These are phyloP conservation scores for Lysiphlebus fabarum DNA, from an alignment of 1,140 invertebrate genomes.

Conservation along the genomic window DNA sequence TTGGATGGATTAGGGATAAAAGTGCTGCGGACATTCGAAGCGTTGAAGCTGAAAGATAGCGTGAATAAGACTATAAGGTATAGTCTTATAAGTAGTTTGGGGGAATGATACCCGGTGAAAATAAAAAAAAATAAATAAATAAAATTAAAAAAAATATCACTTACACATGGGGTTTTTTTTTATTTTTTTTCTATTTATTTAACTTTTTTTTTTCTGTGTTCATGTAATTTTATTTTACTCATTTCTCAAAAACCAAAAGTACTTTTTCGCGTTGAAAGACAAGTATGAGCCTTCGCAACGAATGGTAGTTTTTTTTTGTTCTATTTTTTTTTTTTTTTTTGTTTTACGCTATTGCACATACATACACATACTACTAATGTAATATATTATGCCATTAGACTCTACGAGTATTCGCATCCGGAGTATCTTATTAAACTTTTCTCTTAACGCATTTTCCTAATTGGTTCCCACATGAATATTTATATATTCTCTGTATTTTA, in stretches of 20 bases:
- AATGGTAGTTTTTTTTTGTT: slow-evolving; percentile 13
- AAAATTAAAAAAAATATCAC: too few species aligned
- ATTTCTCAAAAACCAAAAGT: slow-evolving; percentile 4
- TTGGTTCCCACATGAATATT: slow-evolving; percentile 29
- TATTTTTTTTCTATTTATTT: background rate
- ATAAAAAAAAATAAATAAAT: too few species aligned
- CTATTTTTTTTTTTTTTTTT: slow-evolving; percentile 8
- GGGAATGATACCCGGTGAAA: background rate
- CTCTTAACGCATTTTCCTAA: slow-evolving; percentile 26
- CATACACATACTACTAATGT: too few species aligned
- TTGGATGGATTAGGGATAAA: slow-evolving; percentile 1
- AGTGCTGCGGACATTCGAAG: slow-evolving; percentile 1
- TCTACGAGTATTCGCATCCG: slow-evolving; percentile 24
- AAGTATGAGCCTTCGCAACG: slow-evolving; percentile 20
- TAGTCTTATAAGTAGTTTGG: too few species aligned
- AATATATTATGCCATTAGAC: slow-evolving; percentile 28
- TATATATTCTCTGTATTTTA: slow-evolving; percentile 11
- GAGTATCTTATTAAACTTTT: slow-evolving; percentile 26
- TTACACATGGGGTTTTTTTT: too few species aligned
- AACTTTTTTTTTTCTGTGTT: slow-evolving; percentile 9
- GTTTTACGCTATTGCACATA: slow-evolving; percentile 20
- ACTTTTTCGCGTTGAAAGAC: slow-evolving; percentile 7
- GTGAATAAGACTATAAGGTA: background rate
- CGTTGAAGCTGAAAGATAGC: background rate
- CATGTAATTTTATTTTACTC: background rate